Evolutionary conservation across 2,888 invertebrate genomes (phyloP).

Genomic region (Entomobrya proxima): DNA sequence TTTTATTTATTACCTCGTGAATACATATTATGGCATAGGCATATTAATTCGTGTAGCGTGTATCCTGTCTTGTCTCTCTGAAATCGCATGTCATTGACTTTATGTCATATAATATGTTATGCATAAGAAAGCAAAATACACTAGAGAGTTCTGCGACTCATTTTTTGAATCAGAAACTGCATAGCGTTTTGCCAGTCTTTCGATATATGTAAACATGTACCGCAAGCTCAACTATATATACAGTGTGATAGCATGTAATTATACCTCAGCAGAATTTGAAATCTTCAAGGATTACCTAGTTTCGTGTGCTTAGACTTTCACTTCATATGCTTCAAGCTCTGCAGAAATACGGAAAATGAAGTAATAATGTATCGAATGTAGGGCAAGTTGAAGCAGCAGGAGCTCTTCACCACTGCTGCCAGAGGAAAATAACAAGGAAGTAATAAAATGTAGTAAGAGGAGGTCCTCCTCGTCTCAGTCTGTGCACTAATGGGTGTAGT

Average conservation of each 20-base stretch:
- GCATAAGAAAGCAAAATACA: background rate
- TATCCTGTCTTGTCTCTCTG: too few relatives aligned
- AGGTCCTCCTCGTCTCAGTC: conserved; percentile 15
- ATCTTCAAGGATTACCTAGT: conserved; percentile 20
- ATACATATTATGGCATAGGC: background rate
- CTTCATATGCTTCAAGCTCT: background rate
- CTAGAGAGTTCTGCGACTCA: background rate
- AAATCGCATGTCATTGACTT: conserved; percentile 31
- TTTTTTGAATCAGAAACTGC: conserved; percentile 1
- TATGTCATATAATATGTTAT: conserved; percentile 3
- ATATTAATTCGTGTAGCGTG: background rate
- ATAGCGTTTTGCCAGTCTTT: background rate
- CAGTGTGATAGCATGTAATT: too few relatives aligned
- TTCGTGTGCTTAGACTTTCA: background rate
- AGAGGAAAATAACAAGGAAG: conserved; percentile 38
- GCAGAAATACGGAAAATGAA: background rate
- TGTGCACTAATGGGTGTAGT: conserved; percentile 1
- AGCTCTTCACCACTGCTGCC: conserved; percentile 7
- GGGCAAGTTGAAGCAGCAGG: conserved; percentile 53
- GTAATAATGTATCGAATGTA: conserved; percentile 14
- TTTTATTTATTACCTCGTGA: too few relatives aligned
- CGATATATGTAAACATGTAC: too few relatives aligned
- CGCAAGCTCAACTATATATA: too few relatives aligned
- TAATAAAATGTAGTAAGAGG: conserved; percentile 26
- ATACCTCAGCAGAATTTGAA: background rate